Evolutionary conservation across 2,797 vertebrate species (phyloP), one percentile per base, ranked within the genome.

Genomic region (Gallinago stenura): DNA sequence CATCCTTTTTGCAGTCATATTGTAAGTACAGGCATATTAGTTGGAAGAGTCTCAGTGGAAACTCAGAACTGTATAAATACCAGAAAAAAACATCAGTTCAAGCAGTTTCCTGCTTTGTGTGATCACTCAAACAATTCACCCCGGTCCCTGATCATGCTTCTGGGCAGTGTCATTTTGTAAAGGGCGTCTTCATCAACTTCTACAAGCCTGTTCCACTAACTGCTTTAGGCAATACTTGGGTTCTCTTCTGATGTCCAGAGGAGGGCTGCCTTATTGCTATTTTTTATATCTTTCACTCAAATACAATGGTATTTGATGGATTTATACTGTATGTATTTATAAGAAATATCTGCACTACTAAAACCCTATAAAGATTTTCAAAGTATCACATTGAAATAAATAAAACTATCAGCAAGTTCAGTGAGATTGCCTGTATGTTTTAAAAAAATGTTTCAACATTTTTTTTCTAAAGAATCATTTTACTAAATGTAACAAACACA

Each of bases 11-110:
- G 16, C 12, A 25, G 26, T 37, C 5, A 5, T 18, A 11, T 2
- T 0, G 0, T 4, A 37, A 70, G 7, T 15, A 45, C 28, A 62
- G 17, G 19, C 0, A 0, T 12, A 43, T 31, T 45, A 50, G 28
- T 15, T 33, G 75, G 54, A 57, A 78, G 45, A 39, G 7, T 31
- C 54, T 39, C 2, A 2, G n/a, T 48, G 26, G 48, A 60, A 91
- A 35, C n/a, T n/a, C 60, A 78, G 37, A 22, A 15, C 28, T 57
- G 45, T 6, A 12, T 28, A 35, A 88, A 72, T 15, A 60, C 2
- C 33, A 61, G 54, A 72, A 53, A 72, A 12, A 80, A 80, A 77
- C 21, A 22, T 26, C 0, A 0, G 21, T 5, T 70, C 60, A 22
- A 2, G 18, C 35, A 28, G 31, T 57, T 70, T 56, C 33, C 16